Conservation (phyloP, 2,888 invertebrate species). For the Gandaritis pyraliata region DNA sequence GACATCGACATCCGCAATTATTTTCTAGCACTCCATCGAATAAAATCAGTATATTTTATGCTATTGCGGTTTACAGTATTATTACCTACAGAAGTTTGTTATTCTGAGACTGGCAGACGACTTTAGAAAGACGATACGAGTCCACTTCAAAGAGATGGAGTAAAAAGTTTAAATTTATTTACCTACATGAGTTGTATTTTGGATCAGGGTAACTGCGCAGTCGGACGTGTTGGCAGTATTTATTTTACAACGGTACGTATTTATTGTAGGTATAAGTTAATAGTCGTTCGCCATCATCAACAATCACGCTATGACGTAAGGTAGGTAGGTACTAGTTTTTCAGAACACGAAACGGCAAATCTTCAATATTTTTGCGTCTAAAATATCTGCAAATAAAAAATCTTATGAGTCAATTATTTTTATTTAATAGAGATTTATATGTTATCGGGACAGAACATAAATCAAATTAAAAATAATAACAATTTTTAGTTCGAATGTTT, state of each 20-base stretch:
- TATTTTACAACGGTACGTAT: background rate
- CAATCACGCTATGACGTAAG: too few relatives aligned
- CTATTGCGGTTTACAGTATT: background rate
- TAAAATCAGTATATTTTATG: slow-evolving; percentile 7
- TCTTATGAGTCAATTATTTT: too few relatives aligned
- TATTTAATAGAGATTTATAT: too few relatives aligned
- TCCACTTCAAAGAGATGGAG: slow-evolving; percentile 16
- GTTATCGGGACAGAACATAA: too few relatives aligned
- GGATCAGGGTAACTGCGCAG: slow-evolving; percentile 4
- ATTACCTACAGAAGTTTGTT: too few relatives aligned
- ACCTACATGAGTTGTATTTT: slow-evolving; percentile 16
- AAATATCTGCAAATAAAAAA: too few relatives aligned
- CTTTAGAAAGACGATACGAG: slow-evolving; percentile 1
- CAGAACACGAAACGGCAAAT: too few relatives aligned
- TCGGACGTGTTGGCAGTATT: slow-evolving; percentile 6
- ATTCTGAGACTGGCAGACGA: background rate
- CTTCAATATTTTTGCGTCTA: too few relatives aligned
- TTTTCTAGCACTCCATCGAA: slow-evolving; percentile 3
- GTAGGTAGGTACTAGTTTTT: too few relatives aligned
- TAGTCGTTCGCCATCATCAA: too few relatives aligned
- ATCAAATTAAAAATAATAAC: too few relatives aligned
- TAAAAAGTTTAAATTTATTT: slow-evolving; percentile 16
- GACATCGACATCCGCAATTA: slow-evolving; percentile 2
- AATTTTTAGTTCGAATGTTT: too few relatives aligned
- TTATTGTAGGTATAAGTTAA: background rate